Conservation (phyloP, 2,797 vertebrate genomes). For the Phataginus tricuspis region DNA sequence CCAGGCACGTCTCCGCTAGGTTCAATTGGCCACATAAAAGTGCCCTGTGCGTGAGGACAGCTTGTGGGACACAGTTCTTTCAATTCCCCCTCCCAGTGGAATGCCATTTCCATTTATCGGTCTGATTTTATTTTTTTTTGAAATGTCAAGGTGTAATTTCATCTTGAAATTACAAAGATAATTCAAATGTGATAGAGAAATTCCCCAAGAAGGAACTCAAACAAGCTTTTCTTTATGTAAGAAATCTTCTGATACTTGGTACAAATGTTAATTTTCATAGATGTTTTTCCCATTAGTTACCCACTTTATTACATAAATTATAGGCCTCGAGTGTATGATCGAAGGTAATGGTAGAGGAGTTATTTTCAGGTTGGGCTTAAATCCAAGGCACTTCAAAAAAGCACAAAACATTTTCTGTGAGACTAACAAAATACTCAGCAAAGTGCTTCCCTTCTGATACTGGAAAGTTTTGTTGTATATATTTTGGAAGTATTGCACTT, state of each 20-base stretch:
- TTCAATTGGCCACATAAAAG: neutral
- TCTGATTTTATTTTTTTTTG: slow-evolving; percentile 22
- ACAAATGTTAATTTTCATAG: slow-evolving; percentile 47
- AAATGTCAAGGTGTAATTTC: slow-evolving; percentile 52
- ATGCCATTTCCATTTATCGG: slow-evolving; percentile 14
- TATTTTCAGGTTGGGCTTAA: slow-evolving; percentile 49
- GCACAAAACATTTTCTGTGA: neutral
- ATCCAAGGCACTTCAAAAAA: slow-evolving; percentile 7
- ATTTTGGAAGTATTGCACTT: neutral
- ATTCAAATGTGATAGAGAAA: slow-evolving; percentile 39
- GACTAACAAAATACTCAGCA: neutral
- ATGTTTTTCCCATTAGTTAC: neutral
- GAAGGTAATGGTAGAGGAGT: slow-evolving; percentile 25
- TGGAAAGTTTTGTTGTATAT: neutral
- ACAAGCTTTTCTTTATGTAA: slow-evolving; percentile 51
- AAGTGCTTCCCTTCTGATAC: neutral
- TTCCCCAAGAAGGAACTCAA: slow-evolving; percentile 1
- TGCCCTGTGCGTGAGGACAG: neutral
- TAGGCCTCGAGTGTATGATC: slow-evolving; percentile 18
- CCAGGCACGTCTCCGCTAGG: neutral
- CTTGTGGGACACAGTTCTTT: neutral
- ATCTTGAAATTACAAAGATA: slow-evolving; percentile 59
- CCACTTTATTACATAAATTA: neutral
- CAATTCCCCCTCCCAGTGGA: neutral
- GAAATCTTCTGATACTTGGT: neutral